Base-by-base conservation (phyloP, 35 echinoderm and acorn worm species). In the Nesometra sesokonis region DNA sequence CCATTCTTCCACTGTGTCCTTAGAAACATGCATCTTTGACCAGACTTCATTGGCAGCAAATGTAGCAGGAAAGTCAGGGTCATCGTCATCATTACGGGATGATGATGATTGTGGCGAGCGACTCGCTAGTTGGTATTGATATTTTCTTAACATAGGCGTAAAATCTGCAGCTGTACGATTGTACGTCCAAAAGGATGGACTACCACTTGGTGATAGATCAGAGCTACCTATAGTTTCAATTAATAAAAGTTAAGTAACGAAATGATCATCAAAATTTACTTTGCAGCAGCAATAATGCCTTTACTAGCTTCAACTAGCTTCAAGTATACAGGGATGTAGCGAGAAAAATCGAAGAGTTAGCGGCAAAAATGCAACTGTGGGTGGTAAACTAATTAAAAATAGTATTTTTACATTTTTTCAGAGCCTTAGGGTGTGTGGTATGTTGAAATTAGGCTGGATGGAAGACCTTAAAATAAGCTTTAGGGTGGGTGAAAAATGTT, bases 81-180 rank as follows among this genome's bases (percentile, higher is more conserved):
- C 95, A 77, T 98, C 95, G 29, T 83, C 81, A 27, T 67, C 52
- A 19, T 90, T 90, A 32, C 93, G 79, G 27, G 89, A 67, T 3
- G 92, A 91, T 23, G 92, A 93, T 0, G 95, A 98, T 87, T 98
- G 95, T 0, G 95, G 95, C 27, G 95, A 98, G 11, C 95, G 79
- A 36, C 89, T 98, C 21, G 95, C 92, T 47, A 98, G 46, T 90
- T 98, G 95, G 90, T 98, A 98, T 77, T 98, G 95, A 77, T 93
- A 93, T 52, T 91, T 91, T n/a, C 95, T 80, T 36, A 98, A 47
- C 19, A 98, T 79, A 23, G 90, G 90, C 8, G 89, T 98, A 87
- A 94, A 98, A 77, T 98, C 95, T 5, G 92, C 87, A 27, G 92
- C 92, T 34, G 95, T 92, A 17, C 95, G 89, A 46, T 94, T 98